A percentile compares a stretch with the other conserved stretches of the same genome.
Conservation (phyloP, 2,888 invertebrate genomes). For the Mechanitis messenoides region DNA sequence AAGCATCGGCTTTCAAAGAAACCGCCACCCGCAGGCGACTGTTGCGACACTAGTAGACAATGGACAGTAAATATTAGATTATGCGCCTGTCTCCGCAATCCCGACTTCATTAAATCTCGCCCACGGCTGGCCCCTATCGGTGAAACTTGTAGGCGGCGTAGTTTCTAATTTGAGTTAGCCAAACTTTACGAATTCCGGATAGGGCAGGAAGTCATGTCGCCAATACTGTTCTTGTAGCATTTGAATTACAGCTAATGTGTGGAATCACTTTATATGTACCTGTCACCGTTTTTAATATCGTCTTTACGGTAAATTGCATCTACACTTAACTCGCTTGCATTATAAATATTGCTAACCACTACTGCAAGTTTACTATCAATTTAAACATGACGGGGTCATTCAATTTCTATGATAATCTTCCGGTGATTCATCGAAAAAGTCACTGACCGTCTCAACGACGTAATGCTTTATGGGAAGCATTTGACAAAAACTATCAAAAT, state of each 20-base stretch:
- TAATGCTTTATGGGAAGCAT: background rate
- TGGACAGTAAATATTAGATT: constrained; percentile 50
- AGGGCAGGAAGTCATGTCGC: background rate
- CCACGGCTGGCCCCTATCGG: constrained; percentile 42
- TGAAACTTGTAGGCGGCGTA: constrained; percentile 39
- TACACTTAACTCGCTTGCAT: background rate
- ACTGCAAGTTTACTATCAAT: constrained; percentile 2
- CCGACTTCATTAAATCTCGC: constrained; percentile 54
- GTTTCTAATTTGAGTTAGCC: constrained; percentile 35
- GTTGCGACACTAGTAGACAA: constrained; percentile 41
- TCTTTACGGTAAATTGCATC: too few relatives aligned
- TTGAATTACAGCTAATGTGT: too few relatives aligned
- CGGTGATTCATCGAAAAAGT: background rate
- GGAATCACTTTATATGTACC: too few relatives aligned
- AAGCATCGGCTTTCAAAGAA: constrained; percentile 35
- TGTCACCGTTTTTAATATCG: too few relatives aligned
- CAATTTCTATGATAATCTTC: background rate
- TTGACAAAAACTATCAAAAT: background rate
- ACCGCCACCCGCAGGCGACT: constrained; percentile 30
- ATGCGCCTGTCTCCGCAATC: constrained; percentile 44
- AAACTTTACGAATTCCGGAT: constrained; percentile 14
- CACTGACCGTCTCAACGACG: background rate
- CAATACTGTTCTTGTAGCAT: background rate
- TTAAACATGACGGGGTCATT: background rate
- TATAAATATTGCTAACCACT: background rate